phyloP scores from a whole-genome alignment of 2,113 vertebrate genomes.

The Mus pahari region DNA sequence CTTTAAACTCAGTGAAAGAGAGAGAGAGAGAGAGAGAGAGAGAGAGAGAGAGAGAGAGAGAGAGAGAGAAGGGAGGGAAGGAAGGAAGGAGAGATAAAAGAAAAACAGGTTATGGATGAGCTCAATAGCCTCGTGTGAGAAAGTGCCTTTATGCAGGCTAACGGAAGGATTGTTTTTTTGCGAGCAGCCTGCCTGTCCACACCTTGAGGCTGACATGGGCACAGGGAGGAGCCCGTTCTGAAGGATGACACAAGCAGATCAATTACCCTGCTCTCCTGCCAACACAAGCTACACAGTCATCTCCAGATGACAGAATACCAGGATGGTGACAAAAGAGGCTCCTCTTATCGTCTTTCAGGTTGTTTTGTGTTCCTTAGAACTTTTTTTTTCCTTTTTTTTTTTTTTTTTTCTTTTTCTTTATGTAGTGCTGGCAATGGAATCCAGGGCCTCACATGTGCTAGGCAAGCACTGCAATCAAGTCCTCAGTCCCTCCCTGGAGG shows the following conservation, averaged over 20 bases:
- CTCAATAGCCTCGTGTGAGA: background rate
- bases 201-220: slow-evolving; percentile 60
- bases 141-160: background rate
- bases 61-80: background rate
- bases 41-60: no score
- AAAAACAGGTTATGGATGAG: no score
- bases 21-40: no score
- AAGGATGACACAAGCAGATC: slow-evolving; percentile 15
- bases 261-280: slow-evolving; percentile 59
- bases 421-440: background rate
- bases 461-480: background rate
- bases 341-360: background rate
- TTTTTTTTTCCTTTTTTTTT: no score
- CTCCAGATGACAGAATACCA: background rate
- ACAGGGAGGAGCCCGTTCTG: slow-evolving; percentile 64
- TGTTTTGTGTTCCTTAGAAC: background rate
- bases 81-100: background rate
- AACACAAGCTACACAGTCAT: background rate
- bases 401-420: background rate
- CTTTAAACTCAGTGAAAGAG: no score
- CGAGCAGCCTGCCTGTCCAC: slow-evolving; percentile 36
- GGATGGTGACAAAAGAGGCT: slow-evolving; percentile 15
- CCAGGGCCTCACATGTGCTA: background rate
- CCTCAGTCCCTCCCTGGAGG: background rate
- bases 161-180: slow-evolving; percentile 1